Evolutionary conservation across 2,797 vertebrate species (phyloP).

Genomic region (Erithacus rubecula): DNA sequence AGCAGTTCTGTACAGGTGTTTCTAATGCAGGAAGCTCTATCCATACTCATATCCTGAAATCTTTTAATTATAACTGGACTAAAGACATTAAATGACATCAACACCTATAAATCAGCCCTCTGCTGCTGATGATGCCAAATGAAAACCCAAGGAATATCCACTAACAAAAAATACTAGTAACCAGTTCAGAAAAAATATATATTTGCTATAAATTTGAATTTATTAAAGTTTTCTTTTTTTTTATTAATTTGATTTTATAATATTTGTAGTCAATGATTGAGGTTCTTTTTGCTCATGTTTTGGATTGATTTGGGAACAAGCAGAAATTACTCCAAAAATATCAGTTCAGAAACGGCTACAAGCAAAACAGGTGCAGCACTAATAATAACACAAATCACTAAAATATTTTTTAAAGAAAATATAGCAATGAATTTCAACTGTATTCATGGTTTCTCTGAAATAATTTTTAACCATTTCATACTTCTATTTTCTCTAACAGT

Average conservation of each 20-base stretch:
- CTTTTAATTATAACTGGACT: background rate
- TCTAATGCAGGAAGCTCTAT: background rate
- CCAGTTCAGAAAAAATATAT: background rate
- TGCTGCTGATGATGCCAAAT: background rate
- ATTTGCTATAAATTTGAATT: background rate
- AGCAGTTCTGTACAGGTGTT: background rate
- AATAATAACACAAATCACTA: background rate
- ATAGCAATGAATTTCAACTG: background rate
- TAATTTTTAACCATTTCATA: background rate
- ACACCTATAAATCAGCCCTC: background rate
- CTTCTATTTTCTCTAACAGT: background rate
- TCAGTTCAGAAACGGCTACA: background rate
- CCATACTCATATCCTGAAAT: background rate
- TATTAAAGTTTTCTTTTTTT: background rate
- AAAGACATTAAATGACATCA: background rate
- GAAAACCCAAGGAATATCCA: background rate
- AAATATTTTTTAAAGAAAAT: background rate
- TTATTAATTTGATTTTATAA: background rate
- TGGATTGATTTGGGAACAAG: background rate
- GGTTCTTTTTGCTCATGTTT: background rate
- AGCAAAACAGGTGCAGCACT: background rate
- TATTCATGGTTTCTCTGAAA: background rate
- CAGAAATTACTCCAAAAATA: background rate
- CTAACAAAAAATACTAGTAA: background rate
- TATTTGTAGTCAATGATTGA: background rate